A percentile compares a stretch with the other conserved stretches of the same genome.
Conservation (phyloP, 2,113 vertebrate genomes). For the Butorides virescens region DNA sequence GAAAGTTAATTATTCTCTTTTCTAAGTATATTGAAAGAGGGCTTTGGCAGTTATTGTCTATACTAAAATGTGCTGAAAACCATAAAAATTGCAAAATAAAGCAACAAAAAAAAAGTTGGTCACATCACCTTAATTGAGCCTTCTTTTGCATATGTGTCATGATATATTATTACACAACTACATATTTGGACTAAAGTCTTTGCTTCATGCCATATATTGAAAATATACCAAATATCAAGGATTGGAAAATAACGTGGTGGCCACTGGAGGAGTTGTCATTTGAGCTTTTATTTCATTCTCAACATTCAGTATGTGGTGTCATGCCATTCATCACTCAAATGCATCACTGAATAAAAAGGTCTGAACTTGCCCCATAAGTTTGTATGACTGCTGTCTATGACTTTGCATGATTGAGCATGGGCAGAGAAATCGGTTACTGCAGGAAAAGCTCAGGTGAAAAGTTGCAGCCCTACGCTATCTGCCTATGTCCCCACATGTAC, state of each 20-base stretch:
- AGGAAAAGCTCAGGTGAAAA: neutral
- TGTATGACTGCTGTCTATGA: neutral
- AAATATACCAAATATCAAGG: neutral
- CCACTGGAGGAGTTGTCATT: neutral
- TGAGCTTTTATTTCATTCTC: neutral
- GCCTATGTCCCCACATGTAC: accelerated
- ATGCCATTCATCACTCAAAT: neutral
- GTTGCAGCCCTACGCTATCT: neutral
- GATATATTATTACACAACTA: neutral
- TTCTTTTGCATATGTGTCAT: neutral
- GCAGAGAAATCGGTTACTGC: neutral
- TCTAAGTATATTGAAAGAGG: neutral
- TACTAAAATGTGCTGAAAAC: neutral
- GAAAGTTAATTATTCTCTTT: neutral
- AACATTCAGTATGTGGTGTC: neutral
- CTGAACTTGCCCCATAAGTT: neutral
- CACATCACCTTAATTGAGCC: neutral
- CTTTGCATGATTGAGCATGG: neutral
- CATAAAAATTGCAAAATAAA: neutral
- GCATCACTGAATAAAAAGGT: neutral
- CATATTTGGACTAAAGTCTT: neutral
- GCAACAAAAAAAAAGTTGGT: neutral
- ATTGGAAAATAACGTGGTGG: neutral
- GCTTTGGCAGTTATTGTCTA: neutral
- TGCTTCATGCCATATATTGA: neutral